These are phyloP conservation scores for Argyresthia albistria DNA, from an alignment of 2,888 invertebrate species.

Conservation along the genomic window DNA sequence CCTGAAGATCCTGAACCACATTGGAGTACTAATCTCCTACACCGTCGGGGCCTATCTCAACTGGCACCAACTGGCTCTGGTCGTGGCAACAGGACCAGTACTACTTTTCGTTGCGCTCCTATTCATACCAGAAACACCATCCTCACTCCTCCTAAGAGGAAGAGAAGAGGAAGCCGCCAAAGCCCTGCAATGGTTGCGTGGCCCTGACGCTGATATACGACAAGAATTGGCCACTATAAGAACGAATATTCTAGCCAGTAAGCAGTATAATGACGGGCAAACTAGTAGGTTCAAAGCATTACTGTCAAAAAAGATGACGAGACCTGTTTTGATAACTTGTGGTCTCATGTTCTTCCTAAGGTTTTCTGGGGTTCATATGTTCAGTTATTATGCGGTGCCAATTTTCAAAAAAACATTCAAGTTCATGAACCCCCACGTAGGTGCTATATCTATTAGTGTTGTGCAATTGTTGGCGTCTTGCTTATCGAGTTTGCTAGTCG, in stretches of 20 bases:
- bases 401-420: slow-evolving; percentile 89
- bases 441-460: slow-evolving; percentile 86
- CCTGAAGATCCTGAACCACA: slow-evolving; percentile 86
- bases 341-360: slow-evolving; percentile 92
- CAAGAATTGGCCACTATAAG: slow-evolving; percentile 80
- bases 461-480: slow-evolving; percentile 88
- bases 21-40: slow-evolving; percentile 88
- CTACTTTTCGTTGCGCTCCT: slow-evolving; percentile 81
- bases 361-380: slow-evolving; percentile 85
- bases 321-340: slow-evolving; percentile 86
- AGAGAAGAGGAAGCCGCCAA: slow-evolving; percentile 81
- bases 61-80: slow-evolving; percentile 87
- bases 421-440: slow-evolving; percentile 84
- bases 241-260: slow-evolving; percentile 76
- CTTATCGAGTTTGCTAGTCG: slow-evolving; percentile 86
- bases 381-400: slow-evolving; percentile 87
- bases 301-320: slow-evolving; percentile 56
- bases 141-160: slow-evolving; percentile 82
- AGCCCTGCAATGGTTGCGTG: slow-evolving; percentile 85
- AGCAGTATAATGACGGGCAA: slow-evolving; percentile 41
- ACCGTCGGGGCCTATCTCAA: slow-evolving; percentile 85
- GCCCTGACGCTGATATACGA: slow-evolving; percentile 81
- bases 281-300: slow-evolving; percentile 45
- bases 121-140: slow-evolving; percentile 91
- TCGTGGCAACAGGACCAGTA: slow-evolving; percentile 83